Conservation (phyloP, 30 jellyfish, hydroid and myxozoan species). For the Hydractinia symbiolongicarpus region DNA sequence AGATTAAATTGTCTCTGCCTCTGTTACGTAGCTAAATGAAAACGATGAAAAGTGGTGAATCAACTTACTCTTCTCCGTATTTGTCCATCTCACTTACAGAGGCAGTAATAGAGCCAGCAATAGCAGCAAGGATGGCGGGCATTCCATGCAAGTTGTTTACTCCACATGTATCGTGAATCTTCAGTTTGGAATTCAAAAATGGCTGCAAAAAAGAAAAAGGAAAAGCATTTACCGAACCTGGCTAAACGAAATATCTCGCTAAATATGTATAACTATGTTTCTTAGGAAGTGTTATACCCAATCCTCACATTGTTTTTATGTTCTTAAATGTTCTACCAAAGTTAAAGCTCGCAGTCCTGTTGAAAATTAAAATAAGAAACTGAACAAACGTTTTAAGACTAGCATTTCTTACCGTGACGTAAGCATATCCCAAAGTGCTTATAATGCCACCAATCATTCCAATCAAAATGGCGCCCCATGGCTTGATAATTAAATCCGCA, state of each 20-base stretch:
- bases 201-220: constrained; percentile 25
- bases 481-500: constrained; percentile 75
- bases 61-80: constrained; percentile 55
- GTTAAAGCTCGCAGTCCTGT: too few relatives aligned
- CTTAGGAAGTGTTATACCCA: neutral
- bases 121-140: constrained; percentile 69
- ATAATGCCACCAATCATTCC: constrained; percentile 81
- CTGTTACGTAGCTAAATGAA: too few relatives aligned
- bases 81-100: constrained; percentile 54
- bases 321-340: too few relatives aligned
- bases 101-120: constrained; percentile 58
- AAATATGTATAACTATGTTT: neutral
- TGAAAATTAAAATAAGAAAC: too few relatives aligned
- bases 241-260: neutral
- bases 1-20: too few relatives aligned
- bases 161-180: constrained; percentile 69
- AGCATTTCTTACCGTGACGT: constrained; percentile 44
- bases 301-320: too few relatives aligned
- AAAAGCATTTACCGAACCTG: neutral
- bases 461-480: constrained; percentile 94
- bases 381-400: neutral
- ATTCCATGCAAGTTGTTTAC: constrained; percentile 58
- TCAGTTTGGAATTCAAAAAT: constrained; percentile 42
- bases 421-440: constrained; percentile 77
- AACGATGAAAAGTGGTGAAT: neutral